Percentiles rank a stretch among this genome's conserved stretches.
Evolutionary conservation across 2,113 vertebrate species (phyloP).

Genomic region (zebrafish (Danio rerio)): DNA sequence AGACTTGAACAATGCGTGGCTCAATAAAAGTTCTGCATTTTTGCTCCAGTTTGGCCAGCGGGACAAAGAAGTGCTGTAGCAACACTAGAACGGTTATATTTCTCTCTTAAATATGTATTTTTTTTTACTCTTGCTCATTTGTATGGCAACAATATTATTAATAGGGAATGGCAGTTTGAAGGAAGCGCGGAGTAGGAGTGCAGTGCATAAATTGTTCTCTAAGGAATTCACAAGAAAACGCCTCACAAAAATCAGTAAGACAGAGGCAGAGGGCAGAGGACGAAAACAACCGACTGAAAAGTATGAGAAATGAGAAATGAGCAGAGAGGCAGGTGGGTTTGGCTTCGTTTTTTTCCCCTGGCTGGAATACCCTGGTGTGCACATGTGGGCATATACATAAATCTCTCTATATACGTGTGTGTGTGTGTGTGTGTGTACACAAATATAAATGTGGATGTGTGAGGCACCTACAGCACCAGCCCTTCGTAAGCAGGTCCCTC

Average conservation of each 20-base stretch:
- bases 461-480: conserved; percentile 79
- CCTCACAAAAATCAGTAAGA: not conserved
- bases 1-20: conserved; percentile 13
- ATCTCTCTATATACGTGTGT: conserved; percentile 24
- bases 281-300: conserved; percentile 11
- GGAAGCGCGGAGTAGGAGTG: not conserved
- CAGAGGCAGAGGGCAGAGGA: not conserved
- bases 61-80: not conserved
- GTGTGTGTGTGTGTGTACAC: conserved; percentile 35
- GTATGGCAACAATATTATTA: not conserved
- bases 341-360: conserved; percentile 48
- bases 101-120: not conserved
- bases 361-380: conserved; percentile 53
- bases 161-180: conserved; percentile 35
- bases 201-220: conserved; percentile 20
- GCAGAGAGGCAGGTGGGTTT: conserved; percentile 19
- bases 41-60: conserved; percentile 12
- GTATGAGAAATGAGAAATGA: conserved; percentile 31
- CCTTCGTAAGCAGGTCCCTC: conserved; percentile 96
- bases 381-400: conserved; percentile 48
- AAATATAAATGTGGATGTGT: conserved; percentile 57
- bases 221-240: conserved; percentile 27
- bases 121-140: conserved; percentile 10
- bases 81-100: not conserved
- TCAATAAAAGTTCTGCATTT: conserved; percentile 26